Base-by-base conservation (phyloP, 2,888 invertebrate species). In the Spodoptera picta region DNA sequence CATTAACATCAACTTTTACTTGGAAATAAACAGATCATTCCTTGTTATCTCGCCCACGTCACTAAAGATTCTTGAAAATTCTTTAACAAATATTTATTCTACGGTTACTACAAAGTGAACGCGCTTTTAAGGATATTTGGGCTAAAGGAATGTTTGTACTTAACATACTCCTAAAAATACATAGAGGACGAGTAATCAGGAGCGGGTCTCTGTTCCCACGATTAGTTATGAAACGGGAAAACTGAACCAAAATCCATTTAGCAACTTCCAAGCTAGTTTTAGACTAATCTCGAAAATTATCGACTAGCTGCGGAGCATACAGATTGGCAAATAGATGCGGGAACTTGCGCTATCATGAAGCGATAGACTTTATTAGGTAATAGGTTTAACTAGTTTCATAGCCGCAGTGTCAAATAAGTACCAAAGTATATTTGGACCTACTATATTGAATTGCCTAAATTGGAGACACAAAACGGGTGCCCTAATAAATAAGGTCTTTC, bases 151-250 rank as follows among this genome's bases (percentile, higher is more conserved):
- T 62, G 54, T 68, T 66, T 60, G 64, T 62, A 49, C 50, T 50
- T 23, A 65, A 60, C 44, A 50, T 14, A 31, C 43, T 57, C 46
- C 31, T 58, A 44, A 69, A 71, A 63, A 64, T 63, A 60, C 43
- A 51, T 27, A 42, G 27, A 68, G 60, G 24, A 64, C 56, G 62
- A 63, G 60, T 65, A 67, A 76, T 75, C 54, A 71, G 75, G 24
- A 42, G 24, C 23, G 31, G 12, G 43, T 58, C 41, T n/a, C 14
- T 11, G 10, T 60, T 65, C 67, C 44, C 53, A 74, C 56, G 58
- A 41, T 52, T 43, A 43, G 44, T 52, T 43, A 43, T 54, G 23
- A 14, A 6, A 54, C 50, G 50, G 45, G 68, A 43, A 60, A 60
- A 69, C 44, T 65, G n/a, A 54, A 65, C 53, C 0, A 27, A 56